Evolutionary conservation across 2,888 invertebrate species (phyloP).

Genomic region (Noctuana brunneofusca): DNA sequence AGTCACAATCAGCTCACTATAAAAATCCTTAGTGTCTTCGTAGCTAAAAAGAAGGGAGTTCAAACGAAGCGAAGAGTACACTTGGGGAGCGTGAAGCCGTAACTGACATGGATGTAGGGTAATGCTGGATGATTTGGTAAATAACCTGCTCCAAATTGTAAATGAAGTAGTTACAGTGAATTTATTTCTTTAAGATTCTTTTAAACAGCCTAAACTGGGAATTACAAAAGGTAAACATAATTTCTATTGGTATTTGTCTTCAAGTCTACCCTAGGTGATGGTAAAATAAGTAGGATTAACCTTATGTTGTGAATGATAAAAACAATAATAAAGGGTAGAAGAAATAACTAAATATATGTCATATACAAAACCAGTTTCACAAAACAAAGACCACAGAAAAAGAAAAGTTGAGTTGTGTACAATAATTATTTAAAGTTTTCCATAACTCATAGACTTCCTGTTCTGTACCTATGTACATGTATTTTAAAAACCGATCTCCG

Average conservation of each 20-base stretch:
- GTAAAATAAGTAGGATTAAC: too few species aligned
- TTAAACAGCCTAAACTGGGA: too few species aligned
- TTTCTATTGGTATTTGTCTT: too few species aligned
- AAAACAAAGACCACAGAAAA: too few species aligned
- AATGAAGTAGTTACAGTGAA: background rate
- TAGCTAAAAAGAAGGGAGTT: background rate
- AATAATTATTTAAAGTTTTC: background rate
- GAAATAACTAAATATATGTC: too few species aligned
- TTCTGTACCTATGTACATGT: background rate
- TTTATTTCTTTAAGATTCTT: too few species aligned
- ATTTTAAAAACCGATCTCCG: background rate
- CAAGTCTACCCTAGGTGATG: too few species aligned
- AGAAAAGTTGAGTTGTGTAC: background rate
- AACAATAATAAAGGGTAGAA: too few species aligned
- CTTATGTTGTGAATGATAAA: too few species aligned
- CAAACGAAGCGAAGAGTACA: conserved; percentile 1
- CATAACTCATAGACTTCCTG: conserved; percentile 3
- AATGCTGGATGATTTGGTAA: background rate
- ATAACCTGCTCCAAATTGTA: background rate
- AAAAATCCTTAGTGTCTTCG: background rate
- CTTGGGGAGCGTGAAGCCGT: conserved; percentile 9
- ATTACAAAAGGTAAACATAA: too few species aligned
- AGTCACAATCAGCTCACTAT: background rate
- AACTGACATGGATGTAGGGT: background rate
- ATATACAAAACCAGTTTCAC: too few species aligned